Base-by-base conservation (phyloP, 2,797 vertebrate species). In the Acipenser transmontanus region DNA sequence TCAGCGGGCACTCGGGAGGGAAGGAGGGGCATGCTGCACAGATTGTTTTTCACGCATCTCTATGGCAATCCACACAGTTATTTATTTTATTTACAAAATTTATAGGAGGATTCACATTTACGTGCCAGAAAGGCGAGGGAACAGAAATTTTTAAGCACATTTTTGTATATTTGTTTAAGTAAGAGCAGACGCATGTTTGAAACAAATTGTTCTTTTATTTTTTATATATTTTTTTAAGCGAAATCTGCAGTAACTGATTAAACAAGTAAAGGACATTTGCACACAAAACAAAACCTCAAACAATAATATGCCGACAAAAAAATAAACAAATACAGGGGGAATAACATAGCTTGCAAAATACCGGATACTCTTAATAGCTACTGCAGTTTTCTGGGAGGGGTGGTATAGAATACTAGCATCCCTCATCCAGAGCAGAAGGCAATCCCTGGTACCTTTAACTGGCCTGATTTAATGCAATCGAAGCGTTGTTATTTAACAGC, bases 391-490 rank as follows among this genome's bases (percentile, higher is more conserved):
- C 69, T 83, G 69, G 74, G 71, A 76, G 69, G 84, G 82, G 74
- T 71, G 78, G 76, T 78, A 76, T 82, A 67, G 77, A 74, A 80
- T 79, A 79, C 73, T 72, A 68, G 74, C 80, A 81, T 78, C 74
- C 81, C 80, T 72, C 80, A 78, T 81, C 81, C 70, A 83, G 87
- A 86, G 86, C 87, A 84, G 84, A 81, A 74, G 81, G 75, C 82
- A 80, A 80, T 82, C 75, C 74, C 76, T 78, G 78, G 66, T 79
- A 91, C 88, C 88, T 87, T 83, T 88, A 81, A 89, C 89, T 89
- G 88, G 82, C 86, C 87, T 84, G 84, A 79, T 86, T 87, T 84
- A 85, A 79, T 64, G 66, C 70, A 76, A 17, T 66, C 62, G 71
- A 70, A 77, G 68, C 66, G 67, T 34, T 34, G 34, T 34, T 34